Conservation (phyloP, 1,140 invertebrate species). For the Nasonia giraulti region DNA sequence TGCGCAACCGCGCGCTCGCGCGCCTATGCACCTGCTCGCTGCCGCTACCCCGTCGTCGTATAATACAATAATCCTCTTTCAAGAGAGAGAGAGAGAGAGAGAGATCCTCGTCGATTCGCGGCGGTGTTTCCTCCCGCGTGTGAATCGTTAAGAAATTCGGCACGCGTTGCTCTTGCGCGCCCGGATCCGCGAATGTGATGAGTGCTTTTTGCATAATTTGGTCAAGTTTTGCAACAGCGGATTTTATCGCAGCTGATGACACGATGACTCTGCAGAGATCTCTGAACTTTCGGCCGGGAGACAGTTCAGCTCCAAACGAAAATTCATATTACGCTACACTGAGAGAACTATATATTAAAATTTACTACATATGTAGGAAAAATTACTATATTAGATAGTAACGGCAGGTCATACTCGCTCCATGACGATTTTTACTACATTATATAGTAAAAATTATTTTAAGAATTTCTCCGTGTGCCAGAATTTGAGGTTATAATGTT, state of each 20-base stretch:
- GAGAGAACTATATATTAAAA: too few relatives aligned
- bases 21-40: neutral
- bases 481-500: too few relatives aligned
- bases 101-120: conserved; percentile 29
- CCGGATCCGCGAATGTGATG: neutral
- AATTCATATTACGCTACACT: too few relatives aligned
- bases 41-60: neutral
- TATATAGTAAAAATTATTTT: too few relatives aligned
- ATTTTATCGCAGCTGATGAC: neutral
- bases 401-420: too few relatives aligned
- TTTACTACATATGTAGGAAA: too few relatives aligned
- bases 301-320: too few relatives aligned
- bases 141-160: conserved; percentile 41
- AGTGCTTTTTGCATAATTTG: conserved; percentile 45
- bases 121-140: conserved; percentile 20
- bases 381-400: too few relatives aligned
- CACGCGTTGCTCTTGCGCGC: neutral
- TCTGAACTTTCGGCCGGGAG: too few relatives aligned
- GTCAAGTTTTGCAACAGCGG: conserved; percentile 16
- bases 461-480: too few relatives aligned
- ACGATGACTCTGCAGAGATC: too few relatives aligned
- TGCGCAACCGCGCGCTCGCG: neutral
- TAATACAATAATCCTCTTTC: conserved; percentile 43
- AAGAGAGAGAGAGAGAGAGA: neutral
- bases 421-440: too few relatives aligned